phyloP scores from a whole-genome alignment of 1,140 invertebrate species.

The Pseudomyrmex dendroicus region DNA sequence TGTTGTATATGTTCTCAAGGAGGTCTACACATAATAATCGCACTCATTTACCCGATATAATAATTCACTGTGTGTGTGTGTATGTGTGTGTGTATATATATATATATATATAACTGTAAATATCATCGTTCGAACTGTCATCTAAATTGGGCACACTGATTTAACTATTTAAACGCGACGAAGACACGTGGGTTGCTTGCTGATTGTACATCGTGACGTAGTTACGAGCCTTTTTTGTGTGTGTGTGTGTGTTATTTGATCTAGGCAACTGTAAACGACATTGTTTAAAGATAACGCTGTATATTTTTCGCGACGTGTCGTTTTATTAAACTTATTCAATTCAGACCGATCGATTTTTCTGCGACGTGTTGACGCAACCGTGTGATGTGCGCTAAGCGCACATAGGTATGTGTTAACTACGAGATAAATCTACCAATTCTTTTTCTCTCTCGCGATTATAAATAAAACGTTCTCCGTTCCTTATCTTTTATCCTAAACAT shows the following conservation, averaged over 20 bases:
- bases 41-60: not conserved
- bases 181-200: conserved; percentile 42
- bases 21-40: not conserved
- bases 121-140: not conserved
- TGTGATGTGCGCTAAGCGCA: not conserved
- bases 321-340: no score
- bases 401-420: not conserved
- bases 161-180: conserved; percentile 26
- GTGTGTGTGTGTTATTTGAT: not conserved
- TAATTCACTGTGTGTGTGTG: not conserved
- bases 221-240: not conserved
- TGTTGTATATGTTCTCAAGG: not conserved
- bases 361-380: not conserved
- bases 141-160: conserved; percentile 28
- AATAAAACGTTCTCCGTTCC: not conserved
- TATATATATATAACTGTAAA: no score
- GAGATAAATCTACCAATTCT: not conserved
- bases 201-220: conserved; percentile 36
- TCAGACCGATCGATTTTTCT: no score
- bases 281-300: conserved; percentile 5
- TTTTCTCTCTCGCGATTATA: not conserved
- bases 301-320: not conserved
- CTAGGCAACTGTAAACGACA: not conserved
- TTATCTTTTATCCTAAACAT: conserved; percentile 22
- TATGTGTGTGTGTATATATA: no score